A percentile compares a stretch with the other conserved stretches of the same genome.
Conservation (phyloP, 2,797 vertebrate species). For the Scomberomorus guttatus region DNA sequence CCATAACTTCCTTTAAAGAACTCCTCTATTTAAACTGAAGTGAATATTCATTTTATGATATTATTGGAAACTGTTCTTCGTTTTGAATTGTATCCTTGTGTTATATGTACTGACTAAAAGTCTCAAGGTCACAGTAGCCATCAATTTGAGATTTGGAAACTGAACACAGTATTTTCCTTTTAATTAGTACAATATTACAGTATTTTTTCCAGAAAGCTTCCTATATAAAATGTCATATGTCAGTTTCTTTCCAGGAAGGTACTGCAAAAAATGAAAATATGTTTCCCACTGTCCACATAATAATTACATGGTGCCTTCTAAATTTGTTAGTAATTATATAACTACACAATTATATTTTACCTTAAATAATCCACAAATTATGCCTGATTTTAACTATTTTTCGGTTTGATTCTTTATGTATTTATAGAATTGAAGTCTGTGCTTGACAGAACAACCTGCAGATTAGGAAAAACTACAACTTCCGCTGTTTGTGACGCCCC, state of each 20-base stretch:
- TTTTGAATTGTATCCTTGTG: too few species aligned
- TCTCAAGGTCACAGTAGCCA: too few species aligned
- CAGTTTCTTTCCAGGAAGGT: too few species aligned
- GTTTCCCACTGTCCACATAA: background rate
- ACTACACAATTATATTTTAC: too few species aligned
- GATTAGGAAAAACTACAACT: slow-evolving; percentile 48
- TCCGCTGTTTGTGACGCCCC: slow-evolving; percentile 64
- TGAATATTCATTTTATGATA: background rate
- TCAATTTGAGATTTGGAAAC: too few species aligned
- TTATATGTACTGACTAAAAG: too few species aligned
- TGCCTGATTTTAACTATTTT: too few species aligned
- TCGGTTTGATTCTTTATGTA: background rate
- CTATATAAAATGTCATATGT: too few species aligned
- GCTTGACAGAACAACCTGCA: too few species aligned
- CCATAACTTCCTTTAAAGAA: background rate
- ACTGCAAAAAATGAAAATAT: too few species aligned
- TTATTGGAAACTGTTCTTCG: background rate
- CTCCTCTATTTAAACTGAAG: background rate
- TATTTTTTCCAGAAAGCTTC: too few species aligned
- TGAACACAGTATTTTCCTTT: background rate
- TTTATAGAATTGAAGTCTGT: background rate
- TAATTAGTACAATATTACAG: background rate
- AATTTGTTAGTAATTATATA: background rate
- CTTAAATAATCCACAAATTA: too few species aligned
- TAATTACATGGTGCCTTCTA: background rate